phyloP scores from a whole-genome alignment of 2,797 vertebrate species.

The Distichodus sexfasciatus region DNA sequence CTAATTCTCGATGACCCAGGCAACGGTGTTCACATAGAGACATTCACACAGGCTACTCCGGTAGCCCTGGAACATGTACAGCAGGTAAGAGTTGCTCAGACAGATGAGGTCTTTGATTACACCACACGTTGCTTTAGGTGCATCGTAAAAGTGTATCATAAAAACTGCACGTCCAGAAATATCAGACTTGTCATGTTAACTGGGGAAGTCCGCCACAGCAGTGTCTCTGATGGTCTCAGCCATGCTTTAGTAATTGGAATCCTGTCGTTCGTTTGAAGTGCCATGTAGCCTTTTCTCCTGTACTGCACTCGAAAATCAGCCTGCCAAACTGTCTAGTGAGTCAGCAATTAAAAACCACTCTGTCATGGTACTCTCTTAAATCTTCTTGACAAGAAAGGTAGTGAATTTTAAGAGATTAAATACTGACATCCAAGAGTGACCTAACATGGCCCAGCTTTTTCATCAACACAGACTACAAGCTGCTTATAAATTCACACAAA shows the following conservation, averaged over 20 bases:
- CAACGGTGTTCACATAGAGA: conserved; percentile 82
- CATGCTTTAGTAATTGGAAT: conserved; percentile 5
- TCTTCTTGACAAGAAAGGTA: neutral
- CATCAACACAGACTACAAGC: neutral
- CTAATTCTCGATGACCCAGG: conserved; percentile 90
- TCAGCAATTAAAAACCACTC: conserved; percentile 34
- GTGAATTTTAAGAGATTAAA: conserved; percentile 5
- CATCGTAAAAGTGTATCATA: neutral
- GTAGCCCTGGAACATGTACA: conserved; percentile 86
- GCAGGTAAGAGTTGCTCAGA: conserved; percentile 72
- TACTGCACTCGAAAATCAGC: neutral
- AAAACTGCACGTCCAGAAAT: neutral
- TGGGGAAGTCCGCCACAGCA: conserved; percentile 13
- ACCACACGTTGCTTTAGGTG: neutral
- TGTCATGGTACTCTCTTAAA: neutral
- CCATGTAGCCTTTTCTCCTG: conserved; percentile 4
- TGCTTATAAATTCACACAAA: neutral
- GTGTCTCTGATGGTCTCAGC: conserved; percentile 4
- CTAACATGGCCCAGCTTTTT: neutral
- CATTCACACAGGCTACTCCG: conserved; percentile 93
- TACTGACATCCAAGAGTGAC: neutral
- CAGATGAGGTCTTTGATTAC: neutral
- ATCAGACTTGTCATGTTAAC: neutral
- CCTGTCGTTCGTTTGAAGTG: conserved; percentile 21
- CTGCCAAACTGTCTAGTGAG: conserved; percentile 21